These are phyloP conservation scores for Lepus europaeus DNA, from an alignment of 2,113 vertebrate species.

Conservation along the genomic window DNA sequence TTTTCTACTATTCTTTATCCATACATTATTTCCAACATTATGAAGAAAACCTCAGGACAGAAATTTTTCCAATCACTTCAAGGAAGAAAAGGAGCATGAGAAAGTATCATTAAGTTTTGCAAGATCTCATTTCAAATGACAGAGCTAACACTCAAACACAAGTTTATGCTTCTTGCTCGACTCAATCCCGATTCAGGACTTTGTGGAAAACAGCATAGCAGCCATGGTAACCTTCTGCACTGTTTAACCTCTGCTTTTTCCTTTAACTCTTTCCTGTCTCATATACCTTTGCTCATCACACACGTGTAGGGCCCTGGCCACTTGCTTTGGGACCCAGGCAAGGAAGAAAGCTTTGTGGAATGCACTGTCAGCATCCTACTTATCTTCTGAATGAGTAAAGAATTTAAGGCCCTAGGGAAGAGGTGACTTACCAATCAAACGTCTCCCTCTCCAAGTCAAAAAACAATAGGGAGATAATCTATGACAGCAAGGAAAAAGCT, in stretches of 20 bases:
- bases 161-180: background rate
- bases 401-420: slow-evolving; percentile 76
- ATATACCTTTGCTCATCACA: background rate
- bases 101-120: background rate
- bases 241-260: background rate
- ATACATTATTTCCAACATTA: background rate
- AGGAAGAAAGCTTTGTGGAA: slow-evolving; percentile 56
- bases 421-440: slow-evolving; percentile 67
- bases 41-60: background rate
- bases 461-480: slow-evolving; percentile 74
- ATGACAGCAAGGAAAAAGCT: slow-evolving; percentile 66
- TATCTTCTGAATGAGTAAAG: slow-evolving; percentile 76
- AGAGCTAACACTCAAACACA: background rate
- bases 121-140: slow-evolving; percentile 15
- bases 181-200: background rate
- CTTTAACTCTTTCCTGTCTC: background rate
- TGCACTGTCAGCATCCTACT: slow-evolving; percentile 42
- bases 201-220: background rate
- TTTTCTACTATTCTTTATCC: background rate
- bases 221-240: background rate
- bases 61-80: slow-evolving; percentile 9
- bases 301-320: background rate
- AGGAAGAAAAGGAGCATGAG: background rate
- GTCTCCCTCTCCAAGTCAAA: slow-evolving; percentile 60
- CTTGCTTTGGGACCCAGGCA: background rate